Conservation (phyloP, 92 coral and sea anemone genomes). For the Siderastrea siderea region DNA sequence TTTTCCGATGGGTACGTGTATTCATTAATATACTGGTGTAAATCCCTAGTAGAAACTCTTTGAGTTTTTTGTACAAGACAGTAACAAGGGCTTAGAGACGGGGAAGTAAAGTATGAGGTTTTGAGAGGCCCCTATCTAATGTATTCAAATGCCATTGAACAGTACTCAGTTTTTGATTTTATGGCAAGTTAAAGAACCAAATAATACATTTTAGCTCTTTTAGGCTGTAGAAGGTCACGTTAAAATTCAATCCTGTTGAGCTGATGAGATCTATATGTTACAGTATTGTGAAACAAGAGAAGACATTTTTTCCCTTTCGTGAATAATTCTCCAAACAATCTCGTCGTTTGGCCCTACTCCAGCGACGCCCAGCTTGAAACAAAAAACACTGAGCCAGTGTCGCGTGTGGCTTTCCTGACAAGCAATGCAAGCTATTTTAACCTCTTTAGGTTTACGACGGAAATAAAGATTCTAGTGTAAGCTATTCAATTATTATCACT, state of each 20-base stretch:
- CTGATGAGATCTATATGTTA: not conserved
- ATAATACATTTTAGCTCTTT: too few relatives aligned
- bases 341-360: not conserved
- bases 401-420: not conserved
- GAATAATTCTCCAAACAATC: slow-evolving; percentile 1
- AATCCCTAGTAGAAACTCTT: too few relatives aligned
- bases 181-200: too few relatives aligned
- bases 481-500: not conserved
- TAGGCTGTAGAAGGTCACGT: not conserved
- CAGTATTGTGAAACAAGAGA: not conserved
- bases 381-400: not conserved
- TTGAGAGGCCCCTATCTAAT: too few relatives aligned
- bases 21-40: too few relatives aligned
- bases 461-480: not conserved
- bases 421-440: not conserved
- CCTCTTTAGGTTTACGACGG: too few relatives aligned
- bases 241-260: not conserved
- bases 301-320: slow-evolving; percentile 1
- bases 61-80: too few relatives aligned
- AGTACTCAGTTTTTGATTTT: too few relatives aligned
- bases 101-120: too few relatives aligned
- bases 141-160: too few relatives aligned
- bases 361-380: slow-evolving; percentile 8
- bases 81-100: too few relatives aligned
- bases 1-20: too few relatives aligned